Percentiles rank a stretch among this genome's conserved stretches.
These are phyloP conservation scores for Geopemphigus sp. DNA, from an alignment of 1,140 invertebrate genomes.

Conservation along the genomic window DNA sequence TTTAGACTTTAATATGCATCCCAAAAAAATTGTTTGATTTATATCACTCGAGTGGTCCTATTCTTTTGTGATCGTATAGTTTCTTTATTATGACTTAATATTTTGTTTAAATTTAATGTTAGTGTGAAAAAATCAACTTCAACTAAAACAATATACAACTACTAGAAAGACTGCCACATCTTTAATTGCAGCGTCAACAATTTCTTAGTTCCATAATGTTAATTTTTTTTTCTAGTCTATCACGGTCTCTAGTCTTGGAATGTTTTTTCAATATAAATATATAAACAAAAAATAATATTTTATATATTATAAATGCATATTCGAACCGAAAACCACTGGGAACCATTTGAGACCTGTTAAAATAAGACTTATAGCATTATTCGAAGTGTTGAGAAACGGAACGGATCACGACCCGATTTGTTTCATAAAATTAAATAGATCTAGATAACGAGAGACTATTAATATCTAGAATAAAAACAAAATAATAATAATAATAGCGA, in stretches of 20 bases:
- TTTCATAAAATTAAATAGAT: slow-evolving; percentile 38
- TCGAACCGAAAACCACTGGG: slow-evolving; percentile 37
- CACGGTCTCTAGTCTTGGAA: slow-evolving; percentile 49
- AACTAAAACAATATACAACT: slow-evolving; percentile 36
- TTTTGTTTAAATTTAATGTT: slow-evolving; percentile 37
- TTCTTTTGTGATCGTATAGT: slow-evolving; percentile 47
- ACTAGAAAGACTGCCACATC: slow-evolving; percentile 46
- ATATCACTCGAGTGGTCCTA: slow-evolving; percentile 42
- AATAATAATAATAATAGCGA: no score
- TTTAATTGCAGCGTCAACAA: slow-evolving; percentile 41
- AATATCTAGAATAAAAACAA: slow-evolving; percentile 7
- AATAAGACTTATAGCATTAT: slow-evolving; percentile 49
- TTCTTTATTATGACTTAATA: slow-evolving; percentile 38
- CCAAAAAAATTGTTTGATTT: slow-evolving; percentile 49
- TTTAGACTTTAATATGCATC: slow-evolving; percentile 42
- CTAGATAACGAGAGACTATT: slow-evolving; percentile 26
- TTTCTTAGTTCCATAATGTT: slow-evolving; percentile 41
- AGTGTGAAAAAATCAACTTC: slow-evolving; percentile 31
- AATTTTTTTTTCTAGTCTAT: slow-evolving; percentile 48
- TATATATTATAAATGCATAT: slow-evolving; percentile 26
- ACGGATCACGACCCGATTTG: slow-evolving; percentile 30
- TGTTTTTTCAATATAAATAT: slow-evolving; percentile 29
- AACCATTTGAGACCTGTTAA: slow-evolving; percentile 48
- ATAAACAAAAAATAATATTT: not conserved
- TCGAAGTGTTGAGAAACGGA: slow-evolving; percentile 12